Conservation (phyloP, 2,888 invertebrate species). For the Dioctria linearis region DNA sequence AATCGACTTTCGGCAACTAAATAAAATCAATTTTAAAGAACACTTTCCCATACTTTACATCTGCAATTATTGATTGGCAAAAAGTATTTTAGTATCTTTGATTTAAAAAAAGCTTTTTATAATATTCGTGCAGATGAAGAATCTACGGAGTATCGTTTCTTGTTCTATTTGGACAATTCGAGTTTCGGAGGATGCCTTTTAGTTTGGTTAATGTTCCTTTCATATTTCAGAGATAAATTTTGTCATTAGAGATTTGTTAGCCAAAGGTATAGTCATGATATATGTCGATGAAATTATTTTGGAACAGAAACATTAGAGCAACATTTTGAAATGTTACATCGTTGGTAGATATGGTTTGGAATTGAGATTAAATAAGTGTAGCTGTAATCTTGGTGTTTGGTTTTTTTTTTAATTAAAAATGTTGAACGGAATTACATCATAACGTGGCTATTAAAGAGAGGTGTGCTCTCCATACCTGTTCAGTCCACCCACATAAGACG, state of each 20-base stretch:
- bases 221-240: slow-evolving; percentile 57
- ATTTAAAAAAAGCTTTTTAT: not conserved
- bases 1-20: slow-evolving; percentile 37
- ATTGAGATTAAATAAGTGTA: slow-evolving; percentile 17
- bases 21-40: slow-evolving; percentile 37
- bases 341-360: not conserved
- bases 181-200: slow-evolving; percentile 22
- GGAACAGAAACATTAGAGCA: not conserved
- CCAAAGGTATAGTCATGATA: slow-evolving; percentile 57
- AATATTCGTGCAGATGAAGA: too few species aligned
- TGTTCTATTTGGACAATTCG: slow-evolving; percentile 24
- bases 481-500: too few species aligned
- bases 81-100: slow-evolving; percentile 56
- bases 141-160: not conserved
- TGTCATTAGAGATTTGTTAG: not conserved
- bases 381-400: too few species aligned
- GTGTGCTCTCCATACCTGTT: too few species aligned
- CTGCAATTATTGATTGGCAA: slow-evolving; percentile 18
- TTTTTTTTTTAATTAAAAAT: too few species aligned
- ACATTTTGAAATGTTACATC: not conserved
- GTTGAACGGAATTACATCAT: too few species aligned
- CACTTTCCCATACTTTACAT: slow-evolving; percentile 9
- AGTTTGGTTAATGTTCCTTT: slow-evolving; percentile 54
- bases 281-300: slow-evolving; percentile 58
- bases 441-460: too few species aligned